A percentile compares a stretch with the other conserved stretches of the same genome.
phyloP scores from a whole-genome alignment of 2,797 vertebrate genomes.

The Falco concolor region DNA sequence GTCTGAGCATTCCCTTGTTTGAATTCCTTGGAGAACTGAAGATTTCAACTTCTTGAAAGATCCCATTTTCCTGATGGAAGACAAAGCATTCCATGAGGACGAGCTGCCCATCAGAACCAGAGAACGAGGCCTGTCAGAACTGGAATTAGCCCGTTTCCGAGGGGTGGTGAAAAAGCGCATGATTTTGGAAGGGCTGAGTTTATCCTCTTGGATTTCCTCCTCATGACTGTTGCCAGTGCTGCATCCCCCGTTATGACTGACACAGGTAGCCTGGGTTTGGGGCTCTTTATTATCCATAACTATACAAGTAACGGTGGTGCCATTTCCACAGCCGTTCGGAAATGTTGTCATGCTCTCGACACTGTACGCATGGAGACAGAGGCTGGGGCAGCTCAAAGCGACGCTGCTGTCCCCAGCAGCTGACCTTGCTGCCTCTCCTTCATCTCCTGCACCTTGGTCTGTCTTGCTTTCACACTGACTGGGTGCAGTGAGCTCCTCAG shows the following conservation, averaged over 20 bases:
- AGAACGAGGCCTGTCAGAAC: slow-evolving; percentile 71
- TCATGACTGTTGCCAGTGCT: neutral
- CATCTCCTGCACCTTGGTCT: slow-evolving; percentile 8
- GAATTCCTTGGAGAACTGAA: slow-evolving; percentile 90
- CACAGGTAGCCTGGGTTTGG: slow-evolving; percentile 29
- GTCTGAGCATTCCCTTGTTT: slow-evolving; percentile 76
- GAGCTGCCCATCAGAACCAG: slow-evolving; percentile 70
- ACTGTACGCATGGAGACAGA: neutral
- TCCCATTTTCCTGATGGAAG: slow-evolving; percentile 88
- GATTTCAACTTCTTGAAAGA: slow-evolving; percentile 94
- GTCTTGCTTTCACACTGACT: slow-evolving; percentile 39
- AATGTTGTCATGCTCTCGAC: slow-evolving; percentile 70
- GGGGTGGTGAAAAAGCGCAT: slow-evolving; percentile 84
- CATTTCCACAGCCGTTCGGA: slow-evolving; percentile 66
- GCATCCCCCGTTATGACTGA: slow-evolving; percentile 53
- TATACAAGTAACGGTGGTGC: slow-evolving; percentile 43
- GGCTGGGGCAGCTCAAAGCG: slow-evolving; percentile 68
- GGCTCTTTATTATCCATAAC: slow-evolving; percentile 60
- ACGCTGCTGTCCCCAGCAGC: slow-evolving; percentile 45
- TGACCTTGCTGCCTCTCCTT: neutral
- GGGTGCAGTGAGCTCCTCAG: slow-evolving; percentile 69
- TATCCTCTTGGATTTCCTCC: slow-evolving; percentile 69
- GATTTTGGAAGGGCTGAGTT: slow-evolving; percentile 82
- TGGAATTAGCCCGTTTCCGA: slow-evolving; percentile 69
- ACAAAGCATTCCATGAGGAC: slow-evolving; percentile 83